Base-by-base conservation (phyloP, 2,113 vertebrate species). In the Lynx canadensis region DNA sequence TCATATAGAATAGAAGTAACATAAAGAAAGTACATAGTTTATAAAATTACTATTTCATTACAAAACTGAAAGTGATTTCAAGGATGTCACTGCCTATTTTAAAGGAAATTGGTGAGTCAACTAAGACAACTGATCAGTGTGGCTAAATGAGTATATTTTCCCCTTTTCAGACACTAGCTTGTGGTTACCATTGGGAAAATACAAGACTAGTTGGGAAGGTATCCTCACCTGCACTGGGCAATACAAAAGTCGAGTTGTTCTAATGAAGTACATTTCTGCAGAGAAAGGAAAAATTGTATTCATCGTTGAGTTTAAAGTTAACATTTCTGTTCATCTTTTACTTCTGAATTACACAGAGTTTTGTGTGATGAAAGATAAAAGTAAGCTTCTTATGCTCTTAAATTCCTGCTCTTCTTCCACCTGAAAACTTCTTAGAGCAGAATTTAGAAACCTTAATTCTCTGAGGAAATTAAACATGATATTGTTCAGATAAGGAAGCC, bases 401-500 rank as follows among this genome's bases (percentile, higher is more conserved):
- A 73, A 65, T 89, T 63, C 5, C 21, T 55, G 14, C 0, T 93
- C 31, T 78, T 92, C 31, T 92, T 45, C 31, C 33, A 87, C 29
- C 33, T 93, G 85, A 84, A 96, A 74, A 2, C 7, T 33, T 87
- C 31, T 66, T 83, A 36, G 23, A 86, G 38, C 3, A 74, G 13
- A 80, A 94, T 79, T 91, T 65, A 33, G 81, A 71, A 93, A 89
- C 19, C 6, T 91, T 71, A 73, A 15, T 86, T 96, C 73, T 86
- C 31, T 0, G 4, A 38, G 36, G 66, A 95, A 91, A 91, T 97
- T 89, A 93, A 96, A 73, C 65, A 74, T 9, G 9, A 8, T 71
- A 41, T 85, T 89, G 60, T 29, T 71, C 18, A 80, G 68, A 83
- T 89, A 95, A 93, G 8, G 57, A 93, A 95, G 41, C 12, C 14